phyloP scores from a whole-genome alignment of 2,888 invertebrate genomes.

The Latheticus oryzae region DNA sequence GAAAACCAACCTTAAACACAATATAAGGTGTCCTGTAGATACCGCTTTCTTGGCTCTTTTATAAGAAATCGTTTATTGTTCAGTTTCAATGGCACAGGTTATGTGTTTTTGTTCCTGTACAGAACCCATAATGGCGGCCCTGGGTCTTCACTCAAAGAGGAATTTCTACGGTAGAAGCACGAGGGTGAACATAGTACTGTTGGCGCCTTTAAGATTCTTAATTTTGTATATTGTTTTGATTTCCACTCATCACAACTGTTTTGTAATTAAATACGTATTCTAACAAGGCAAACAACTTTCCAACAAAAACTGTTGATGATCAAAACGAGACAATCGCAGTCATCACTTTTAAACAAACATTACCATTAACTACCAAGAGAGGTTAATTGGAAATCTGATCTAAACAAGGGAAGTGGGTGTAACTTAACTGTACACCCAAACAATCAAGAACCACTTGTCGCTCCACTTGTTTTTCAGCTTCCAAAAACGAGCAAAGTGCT shows the following conservation, averaged over 20 bases:
- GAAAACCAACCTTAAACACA: slow-evolving; percentile 40
- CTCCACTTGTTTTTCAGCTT: too few relatives aligned
- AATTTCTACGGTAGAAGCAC: slow-evolving; percentile 10
- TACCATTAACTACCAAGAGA: slow-evolving; percentile 1
- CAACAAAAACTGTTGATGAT: slow-evolving; percentile 4
- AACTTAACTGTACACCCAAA: slow-evolving; percentile 1
- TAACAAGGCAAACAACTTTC: too few relatives aligned
- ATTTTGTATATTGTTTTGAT: not conserved
- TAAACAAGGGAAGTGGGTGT: too few relatives aligned
- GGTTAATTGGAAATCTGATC: slow-evolving; percentile 9
- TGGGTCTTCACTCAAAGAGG: too few relatives aligned
- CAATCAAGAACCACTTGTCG: slow-evolving; percentile 9
- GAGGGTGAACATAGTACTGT: not conserved
- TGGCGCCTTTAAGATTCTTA: slow-evolving; percentile 3
- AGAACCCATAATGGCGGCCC: slow-evolving; percentile 5
- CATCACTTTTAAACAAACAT: too few relatives aligned
- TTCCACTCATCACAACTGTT: too few relatives aligned
- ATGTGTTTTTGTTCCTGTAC: slow-evolving; percentile 40
- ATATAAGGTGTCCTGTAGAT: slow-evolving; percentile 47
- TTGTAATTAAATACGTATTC: too few relatives aligned
- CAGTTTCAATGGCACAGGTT: slow-evolving; percentile 51
- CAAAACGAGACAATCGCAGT: not conserved
- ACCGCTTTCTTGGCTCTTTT: slow-evolving; percentile 52
- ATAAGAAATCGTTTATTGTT: slow-evolving; percentile 51
- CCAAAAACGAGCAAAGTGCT: too few relatives aligned